phyloP scores from a whole-genome alignment of 2,888 invertebrate species.

The Sinelater perroti region DNA sequence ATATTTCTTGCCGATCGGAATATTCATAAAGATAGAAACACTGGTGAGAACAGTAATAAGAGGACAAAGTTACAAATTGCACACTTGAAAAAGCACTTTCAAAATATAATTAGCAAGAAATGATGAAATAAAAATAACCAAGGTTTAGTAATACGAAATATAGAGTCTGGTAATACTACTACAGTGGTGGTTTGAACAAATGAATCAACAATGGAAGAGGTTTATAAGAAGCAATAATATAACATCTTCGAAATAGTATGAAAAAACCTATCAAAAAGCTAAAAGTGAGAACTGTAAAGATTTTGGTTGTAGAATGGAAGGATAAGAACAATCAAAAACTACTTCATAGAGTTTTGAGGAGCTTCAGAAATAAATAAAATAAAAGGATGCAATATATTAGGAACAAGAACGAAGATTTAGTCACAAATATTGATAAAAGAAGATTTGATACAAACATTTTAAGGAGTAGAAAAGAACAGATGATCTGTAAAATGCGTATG shows the following conservation, averaged over 20 bases:
- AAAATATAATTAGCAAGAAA: too few relatives aligned
- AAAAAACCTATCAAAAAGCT: neutral
- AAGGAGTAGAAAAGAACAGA: neutral
- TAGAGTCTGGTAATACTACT: too few relatives aligned
- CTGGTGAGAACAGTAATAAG: too few relatives aligned
- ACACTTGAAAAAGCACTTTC: too few relatives aligned
- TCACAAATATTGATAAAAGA: slow-evolving; percentile 3
- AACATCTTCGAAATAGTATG: neutral
- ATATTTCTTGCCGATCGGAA: too few relatives aligned
- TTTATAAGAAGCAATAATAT: neutral
- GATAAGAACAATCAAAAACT: neutral
- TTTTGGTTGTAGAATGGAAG: neutral
- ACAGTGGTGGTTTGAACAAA: neutral
- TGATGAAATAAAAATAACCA: too few relatives aligned
- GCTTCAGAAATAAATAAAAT: neutral
- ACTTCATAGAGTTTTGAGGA: neutral
- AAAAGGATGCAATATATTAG: neutral
- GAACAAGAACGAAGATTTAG: neutral
- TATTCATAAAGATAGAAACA: too few relatives aligned
- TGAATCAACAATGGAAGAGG: slow-evolving; percentile 23
- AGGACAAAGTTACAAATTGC: too few relatives aligned
- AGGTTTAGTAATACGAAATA: too few relatives aligned
- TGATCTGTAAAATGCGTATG: neutral
- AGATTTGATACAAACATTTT: neutral
- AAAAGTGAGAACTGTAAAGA: neutral